These are phyloP conservation scores for Pardosa pseudoannulata DNA, from an alignment of 2,888 invertebrate genomes.

Conservation along the genomic window DNA sequence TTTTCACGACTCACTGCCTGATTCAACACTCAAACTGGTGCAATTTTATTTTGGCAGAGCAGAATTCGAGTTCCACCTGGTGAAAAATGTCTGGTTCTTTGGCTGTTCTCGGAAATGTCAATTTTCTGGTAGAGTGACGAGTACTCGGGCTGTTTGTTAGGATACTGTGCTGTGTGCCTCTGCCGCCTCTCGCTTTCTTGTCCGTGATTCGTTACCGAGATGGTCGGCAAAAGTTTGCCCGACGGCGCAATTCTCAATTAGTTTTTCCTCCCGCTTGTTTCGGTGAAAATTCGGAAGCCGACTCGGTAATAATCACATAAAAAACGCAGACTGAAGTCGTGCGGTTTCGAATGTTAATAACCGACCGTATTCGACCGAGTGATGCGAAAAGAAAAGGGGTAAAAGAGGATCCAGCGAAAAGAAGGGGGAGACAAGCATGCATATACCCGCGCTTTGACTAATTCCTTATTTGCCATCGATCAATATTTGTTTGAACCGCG, in stretches of 20 bases:
- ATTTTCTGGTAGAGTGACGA: slow-evolving; percentile 3
- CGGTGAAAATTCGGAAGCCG: slow-evolving; percentile 15
- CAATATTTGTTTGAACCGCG: slow-evolving; percentile 72
- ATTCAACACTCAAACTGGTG: neutral
- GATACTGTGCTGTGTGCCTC: neutral
- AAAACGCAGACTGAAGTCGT: slow-evolving; percentile 39
- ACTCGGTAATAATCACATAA: slow-evolving; percentile 9
- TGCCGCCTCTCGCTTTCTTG: neutral
- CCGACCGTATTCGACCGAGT: slow-evolving; percentile 14
- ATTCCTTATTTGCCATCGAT: slow-evolving; percentile 69
- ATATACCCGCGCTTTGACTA: slow-evolving; percentile 67
- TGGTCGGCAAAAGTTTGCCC: slow-evolving; percentile 26
- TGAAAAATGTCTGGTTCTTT: slow-evolving; percentile 6
- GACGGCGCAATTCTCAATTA: slow-evolving; percentile 56
- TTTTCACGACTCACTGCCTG: neutral
- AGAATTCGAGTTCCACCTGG: neutral
- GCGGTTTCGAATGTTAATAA: slow-evolving; percentile 68
- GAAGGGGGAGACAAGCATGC: slow-evolving; percentile 30
- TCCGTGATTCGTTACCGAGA: neutral
- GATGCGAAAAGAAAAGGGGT: slow-evolving; percentile 38
- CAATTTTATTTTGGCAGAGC: neutral
- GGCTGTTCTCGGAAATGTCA: slow-evolving; percentile 21
- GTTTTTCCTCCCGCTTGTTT: slow-evolving; percentile 46
- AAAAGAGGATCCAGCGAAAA: slow-evolving; percentile 16
- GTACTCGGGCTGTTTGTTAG: neutral